phyloP scores from a whole-genome alignment of 2,113 vertebrate genomes.

The Lamprologus lemairii region DNA sequence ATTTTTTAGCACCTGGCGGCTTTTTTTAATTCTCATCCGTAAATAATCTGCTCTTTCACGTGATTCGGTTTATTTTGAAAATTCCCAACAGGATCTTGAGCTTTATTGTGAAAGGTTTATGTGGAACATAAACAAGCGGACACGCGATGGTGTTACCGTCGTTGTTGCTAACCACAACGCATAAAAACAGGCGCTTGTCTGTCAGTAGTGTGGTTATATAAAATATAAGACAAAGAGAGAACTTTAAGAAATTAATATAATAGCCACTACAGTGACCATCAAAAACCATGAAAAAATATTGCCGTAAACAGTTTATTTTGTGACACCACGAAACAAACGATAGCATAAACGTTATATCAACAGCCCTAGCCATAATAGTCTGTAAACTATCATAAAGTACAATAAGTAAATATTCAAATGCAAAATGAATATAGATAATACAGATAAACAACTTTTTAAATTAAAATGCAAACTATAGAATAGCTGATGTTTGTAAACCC shows the following conservation, averaged over 20 bases:
- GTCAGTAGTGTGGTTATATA: accelerated
- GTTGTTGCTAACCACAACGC: accelerated
- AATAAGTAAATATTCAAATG: neutral
- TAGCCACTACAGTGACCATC: neutral
- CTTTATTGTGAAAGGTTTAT: neutral
- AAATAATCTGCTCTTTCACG: neutral
- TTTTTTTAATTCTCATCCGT: neutral
- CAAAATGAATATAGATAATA: neutral
- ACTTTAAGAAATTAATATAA: neutral
- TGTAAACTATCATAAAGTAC: neutral
- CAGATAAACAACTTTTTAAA: neutral
- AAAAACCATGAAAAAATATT: neutral
- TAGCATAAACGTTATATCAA: neutral
- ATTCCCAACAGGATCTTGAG: neutral
- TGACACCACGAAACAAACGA: neutral
- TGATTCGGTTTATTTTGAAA: neutral
- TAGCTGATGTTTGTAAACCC: neutral
- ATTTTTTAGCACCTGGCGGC: no score
- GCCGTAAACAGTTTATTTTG: neutral
- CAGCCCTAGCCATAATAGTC: neutral
- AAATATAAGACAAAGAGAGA: neutral
- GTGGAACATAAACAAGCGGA: neutral
- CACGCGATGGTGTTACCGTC: accelerated
- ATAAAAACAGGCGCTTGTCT: neutral
- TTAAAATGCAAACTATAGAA: neutral